Evolutionary conservation across 1,140 invertebrate genomes (phyloP).

Genomic region (Rhagoletis zephyria): DNA sequence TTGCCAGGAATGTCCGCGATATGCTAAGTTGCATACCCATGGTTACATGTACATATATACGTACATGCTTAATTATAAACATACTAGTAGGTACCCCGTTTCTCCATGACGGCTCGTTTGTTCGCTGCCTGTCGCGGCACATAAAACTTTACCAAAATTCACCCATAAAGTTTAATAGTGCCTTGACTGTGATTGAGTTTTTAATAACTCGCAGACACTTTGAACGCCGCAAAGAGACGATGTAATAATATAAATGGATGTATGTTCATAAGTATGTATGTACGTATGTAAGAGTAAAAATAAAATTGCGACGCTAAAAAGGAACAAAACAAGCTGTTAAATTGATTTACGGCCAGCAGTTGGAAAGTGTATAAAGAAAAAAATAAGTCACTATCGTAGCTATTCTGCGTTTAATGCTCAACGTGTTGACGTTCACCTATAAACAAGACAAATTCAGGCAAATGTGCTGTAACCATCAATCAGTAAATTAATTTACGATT

Average conservation of each 20-base stretch:
- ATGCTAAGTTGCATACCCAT: neutral
- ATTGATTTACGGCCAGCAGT: conserved; percentile 43
- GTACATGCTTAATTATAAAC: too few species aligned
- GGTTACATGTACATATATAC: neutral
- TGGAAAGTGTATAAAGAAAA: neutral
- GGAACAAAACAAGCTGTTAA: conserved; percentile 32
- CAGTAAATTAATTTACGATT: conserved; percentile 52
- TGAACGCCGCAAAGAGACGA: conserved; percentile 31
- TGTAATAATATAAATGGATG: neutral
- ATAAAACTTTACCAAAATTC: conserved; percentile 50
- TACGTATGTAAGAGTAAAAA: neutral
- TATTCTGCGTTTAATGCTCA: conserved; percentile 16
- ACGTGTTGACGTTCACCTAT: conserved; percentile 51
- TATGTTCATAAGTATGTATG: neutral
- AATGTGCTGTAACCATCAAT: conserved; percentile 49
- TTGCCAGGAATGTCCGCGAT: conserved; percentile 39
- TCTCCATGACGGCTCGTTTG: conserved; percentile 15
- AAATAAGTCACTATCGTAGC: neutral
- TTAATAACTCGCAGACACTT: conserved; percentile 51
- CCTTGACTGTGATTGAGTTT: conserved; percentile 50
- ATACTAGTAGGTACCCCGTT: neutral
- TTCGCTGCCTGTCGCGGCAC: conserved; percentile 35
- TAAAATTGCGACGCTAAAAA: conserved; percentile 15
- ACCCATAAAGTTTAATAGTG: conserved; percentile 51
- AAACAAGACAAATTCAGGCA: conserved; percentile 49